Evolutionary conservation across 2,888 invertebrate species (phyloP).

Genomic region (Mimas tiliae): DNA sequence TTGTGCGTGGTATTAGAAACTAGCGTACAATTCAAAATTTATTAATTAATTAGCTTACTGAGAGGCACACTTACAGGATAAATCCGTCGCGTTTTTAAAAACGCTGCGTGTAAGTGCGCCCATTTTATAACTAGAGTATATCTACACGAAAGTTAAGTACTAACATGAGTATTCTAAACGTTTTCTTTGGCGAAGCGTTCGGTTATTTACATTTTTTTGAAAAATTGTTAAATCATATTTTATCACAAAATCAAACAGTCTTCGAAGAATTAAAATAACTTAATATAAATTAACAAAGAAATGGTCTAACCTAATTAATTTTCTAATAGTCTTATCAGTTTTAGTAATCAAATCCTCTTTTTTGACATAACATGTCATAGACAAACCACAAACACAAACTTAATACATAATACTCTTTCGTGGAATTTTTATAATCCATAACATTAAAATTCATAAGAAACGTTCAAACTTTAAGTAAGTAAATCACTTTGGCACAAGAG

Average conservation of each 20-base stretch:
- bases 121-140: conserved; percentile 37
- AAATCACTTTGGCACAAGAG: conserved; percentile 17
- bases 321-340: conserved; percentile 21
- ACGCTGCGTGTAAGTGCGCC: conserved; percentile 28
- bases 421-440: not conserved
- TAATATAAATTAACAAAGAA: conserved; percentile 24
- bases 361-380: conserved; percentile 1
- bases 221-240: conserved; percentile 26
- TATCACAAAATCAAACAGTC: conserved; percentile 27
- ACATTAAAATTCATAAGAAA: conserved; percentile 3
- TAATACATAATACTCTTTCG: not conserved
- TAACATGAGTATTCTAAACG: conserved; percentile 60
- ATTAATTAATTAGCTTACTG: conserved; percentile 12
- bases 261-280: conserved; percentile 26
- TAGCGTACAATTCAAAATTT: conserved; percentile 43
- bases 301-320: conserved; percentile 18
- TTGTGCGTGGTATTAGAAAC: conserved; percentile 41
- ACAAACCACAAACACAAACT: conserved; percentile 8
- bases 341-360: conserved; percentile 20
- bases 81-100: conserved; percentile 38
- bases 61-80: conserved; percentile 27
- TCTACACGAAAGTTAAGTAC: conserved; percentile 47
- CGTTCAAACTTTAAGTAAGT: not conserved
- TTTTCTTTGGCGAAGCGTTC: conserved; percentile 70
- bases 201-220: conserved; percentile 63